These are phyloP conservation scores for Danio tinwini DNA, from an alignment of 2,797 vertebrate genomes.

Conservation along the genomic window DNA sequence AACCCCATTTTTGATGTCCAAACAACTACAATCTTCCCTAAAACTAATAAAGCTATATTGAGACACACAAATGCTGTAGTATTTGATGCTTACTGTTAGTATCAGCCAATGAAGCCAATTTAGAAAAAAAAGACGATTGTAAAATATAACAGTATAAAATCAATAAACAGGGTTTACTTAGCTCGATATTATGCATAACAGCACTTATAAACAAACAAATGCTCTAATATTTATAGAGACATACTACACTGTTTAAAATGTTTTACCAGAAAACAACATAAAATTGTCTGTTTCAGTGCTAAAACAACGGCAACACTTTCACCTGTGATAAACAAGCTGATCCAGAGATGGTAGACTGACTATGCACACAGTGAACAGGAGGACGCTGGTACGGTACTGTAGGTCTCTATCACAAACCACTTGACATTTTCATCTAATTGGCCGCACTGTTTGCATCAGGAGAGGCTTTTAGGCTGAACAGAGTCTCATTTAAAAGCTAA, in stretches of 20 bases:
- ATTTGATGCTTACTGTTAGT: too few species aligned
- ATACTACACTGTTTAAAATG: background rate
- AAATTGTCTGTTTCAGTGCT: background rate
- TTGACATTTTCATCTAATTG: slow-evolving; percentile 60
- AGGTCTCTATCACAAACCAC: slow-evolving; percentile 49
- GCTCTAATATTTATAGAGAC: background rate
- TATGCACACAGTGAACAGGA: slow-evolving; percentile 13
- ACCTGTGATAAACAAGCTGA: background rate
- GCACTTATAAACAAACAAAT: background rate
- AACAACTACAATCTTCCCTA: too few species aligned
- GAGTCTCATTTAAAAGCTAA: slow-evolving; percentile 29
- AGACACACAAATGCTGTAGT: too few species aligned
- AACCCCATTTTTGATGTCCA: too few species aligned
- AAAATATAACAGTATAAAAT: too few species aligned
- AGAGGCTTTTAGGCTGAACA: slow-evolving; percentile 53
- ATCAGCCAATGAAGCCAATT: too few species aligned
- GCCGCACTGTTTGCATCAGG: slow-evolving; percentile 33
- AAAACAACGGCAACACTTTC: background rate
- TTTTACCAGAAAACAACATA: background rate
- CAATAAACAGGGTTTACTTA: too few species aligned
- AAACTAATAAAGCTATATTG: too few species aligned
- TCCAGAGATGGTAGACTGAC: background rate
- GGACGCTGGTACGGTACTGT: background rate
- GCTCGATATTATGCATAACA: too few species aligned
- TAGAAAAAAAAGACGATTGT: too few species aligned